Conservation (phyloP, 2,888 invertebrate genomes). For the Drepana falcataria region DNA sequence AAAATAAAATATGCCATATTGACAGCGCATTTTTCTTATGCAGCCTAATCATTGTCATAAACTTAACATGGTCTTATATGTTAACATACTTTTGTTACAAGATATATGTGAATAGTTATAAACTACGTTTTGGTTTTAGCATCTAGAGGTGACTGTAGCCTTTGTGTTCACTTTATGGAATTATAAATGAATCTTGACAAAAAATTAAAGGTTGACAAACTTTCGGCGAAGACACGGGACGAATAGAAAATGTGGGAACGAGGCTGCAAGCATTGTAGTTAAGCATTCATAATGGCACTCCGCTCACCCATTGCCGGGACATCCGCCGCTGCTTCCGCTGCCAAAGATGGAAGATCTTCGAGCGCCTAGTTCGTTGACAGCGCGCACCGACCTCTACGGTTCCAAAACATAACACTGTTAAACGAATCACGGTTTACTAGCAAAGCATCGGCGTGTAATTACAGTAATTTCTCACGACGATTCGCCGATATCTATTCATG, state of each 20-base stretch:
- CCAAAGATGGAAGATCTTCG: conserved; percentile 76
- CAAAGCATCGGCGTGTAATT: not conserved
- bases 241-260: conserved; percentile 73
- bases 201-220: conserved; percentile 76
- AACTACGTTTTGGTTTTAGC: not conserved
- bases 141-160: conserved; percentile 1
- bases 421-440: not conserved
- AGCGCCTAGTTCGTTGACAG: conserved; percentile 70
- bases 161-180: conserved; percentile 8
- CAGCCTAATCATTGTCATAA: too few species aligned
- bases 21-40: too few species aligned
- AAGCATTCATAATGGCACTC: conserved; percentile 69
- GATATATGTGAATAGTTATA: too few species aligned
- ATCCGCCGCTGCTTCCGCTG: conserved; percentile 76
- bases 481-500: conserved; percentile 16
- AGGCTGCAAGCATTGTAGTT: conserved; percentile 63
- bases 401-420: conserved; percentile 43
- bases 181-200: conserved; percentile 52
- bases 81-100: too few species aligned
- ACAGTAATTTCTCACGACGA: conserved; percentile 15
- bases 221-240: conserved; percentile 68
- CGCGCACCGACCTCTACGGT: conserved; percentile 36
- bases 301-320: conserved; percentile 76
- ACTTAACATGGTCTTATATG: too few species aligned
- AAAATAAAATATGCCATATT: too few species aligned